A percentile compares a stretch with the other conserved stretches of the same genome.
phyloP scores from a whole-genome alignment of 2,113 vertebrate genomes.

The Hiodon alosoides region DNA sequence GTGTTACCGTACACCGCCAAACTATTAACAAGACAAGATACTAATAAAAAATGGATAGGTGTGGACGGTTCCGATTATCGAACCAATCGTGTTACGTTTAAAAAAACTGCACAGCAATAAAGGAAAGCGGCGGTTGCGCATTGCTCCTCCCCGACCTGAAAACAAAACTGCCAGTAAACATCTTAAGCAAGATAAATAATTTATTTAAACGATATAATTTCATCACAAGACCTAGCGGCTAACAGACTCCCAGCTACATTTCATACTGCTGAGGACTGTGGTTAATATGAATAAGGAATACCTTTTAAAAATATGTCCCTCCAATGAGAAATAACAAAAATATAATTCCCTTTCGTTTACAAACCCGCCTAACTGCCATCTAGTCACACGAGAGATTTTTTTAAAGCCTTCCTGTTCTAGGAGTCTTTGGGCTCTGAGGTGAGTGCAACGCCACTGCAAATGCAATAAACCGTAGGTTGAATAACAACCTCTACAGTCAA shows the following conservation, averaged over 20 bases:
- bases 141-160: not conserved
- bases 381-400: slow-evolving; percentile 23
- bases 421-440: slow-evolving; percentile 18
- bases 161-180: slow-evolving; percentile 17
- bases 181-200: slow-evolving; percentile 50
- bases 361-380: slow-evolving; percentile 28
- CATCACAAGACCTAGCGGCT: slow-evolving; percentile 44
- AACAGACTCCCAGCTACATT: slow-evolving; percentile 41
- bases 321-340: slow-evolving; percentile 50
- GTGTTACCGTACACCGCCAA: too few species aligned
- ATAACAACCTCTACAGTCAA: slow-evolving; percentile 28
- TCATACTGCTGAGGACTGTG: slow-evolving; percentile 41
- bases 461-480: slow-evolving; percentile 24
- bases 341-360: slow-evolving; percentile 42
- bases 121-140: too few species aligned
- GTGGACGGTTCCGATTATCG: too few species aligned
- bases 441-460: slow-evolving; percentile 15
- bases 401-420: slow-evolving; percentile 41
- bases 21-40: too few species aligned
- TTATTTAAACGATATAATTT: slow-evolving; percentile 49
- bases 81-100: too few species aligned
- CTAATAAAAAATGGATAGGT: too few species aligned
- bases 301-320: slow-evolving; percentile 37
- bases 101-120: not conserved
- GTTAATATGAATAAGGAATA: slow-evolving; percentile 37